Evolutionary conservation across 2,888 invertebrate genomes (phyloP), one percentile per base, ranked within the genome.

Genomic region (Cheilosia pagana): DNA sequence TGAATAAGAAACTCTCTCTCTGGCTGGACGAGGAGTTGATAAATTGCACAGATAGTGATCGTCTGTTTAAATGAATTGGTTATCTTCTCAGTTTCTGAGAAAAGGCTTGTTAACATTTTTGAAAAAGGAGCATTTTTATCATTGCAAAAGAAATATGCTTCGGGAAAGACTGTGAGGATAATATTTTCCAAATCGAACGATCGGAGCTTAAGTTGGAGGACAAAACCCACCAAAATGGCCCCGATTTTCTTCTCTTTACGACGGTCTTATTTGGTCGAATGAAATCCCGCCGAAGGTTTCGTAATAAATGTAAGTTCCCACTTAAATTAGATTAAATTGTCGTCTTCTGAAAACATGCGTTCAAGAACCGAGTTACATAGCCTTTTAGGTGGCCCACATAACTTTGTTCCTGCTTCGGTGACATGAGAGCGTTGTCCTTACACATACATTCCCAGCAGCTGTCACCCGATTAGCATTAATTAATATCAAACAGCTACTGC

Each of bases 41-140:
- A 62, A 57, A 75, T 81, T 81, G 41, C 31, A 8, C 57, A 75
- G 63, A 62, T 50, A 12, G 41, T 25, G 74, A 62, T 74, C 55
- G 67, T 31, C 25, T 25, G 12, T 60, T 60, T 39, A 48, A 62
- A 70, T 55, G 14, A 57, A 45, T 53, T 28, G 14, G 35, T 3
- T 35, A 35, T 35, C 3, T 35, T 35, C 7, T 3, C 31, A 16
- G 23, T 41, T 59, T 59, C 59, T 23, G 6, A 12, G 59, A 59
- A 59, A 59, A 59, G 50, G 19, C 21, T 50, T 50, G 48, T 10
- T 48, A 3, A 6, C 5, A 12, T 19, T 19, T 50, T 14, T 50
- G 14, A 10, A 0, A 50, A 2, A 23, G 23, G 1, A 50, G 35
- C 19, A 19, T 19, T 45, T n/a, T 35, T 35, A 35, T 3, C 10